Evolutionary conservation across 2,888 invertebrate genomes (phyloP), one percentile per base, ranked within the genome.

Genomic region (Strigamia maritima): DNA sequence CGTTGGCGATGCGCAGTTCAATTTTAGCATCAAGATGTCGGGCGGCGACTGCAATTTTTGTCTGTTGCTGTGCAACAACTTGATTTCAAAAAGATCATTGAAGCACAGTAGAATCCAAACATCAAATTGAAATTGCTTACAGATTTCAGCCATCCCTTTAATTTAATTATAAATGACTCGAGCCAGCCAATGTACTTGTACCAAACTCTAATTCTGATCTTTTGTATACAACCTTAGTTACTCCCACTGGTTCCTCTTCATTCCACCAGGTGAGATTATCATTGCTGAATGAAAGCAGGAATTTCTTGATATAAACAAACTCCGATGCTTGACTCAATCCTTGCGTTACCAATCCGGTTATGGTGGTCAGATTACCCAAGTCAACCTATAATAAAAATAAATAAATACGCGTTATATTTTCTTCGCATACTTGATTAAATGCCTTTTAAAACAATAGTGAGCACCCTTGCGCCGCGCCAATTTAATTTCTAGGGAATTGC

Each of bases 191-290:
- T n/a, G n/a, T n/a, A n/a, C n/a, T n/a, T n/a, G n/a, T n/a, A n/a
- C n/a, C n/a, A n/a, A n/a, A n/a, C n/a, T n/a, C n/a, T n/a, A n/a
- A n/a, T n/a, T n/a, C n/a, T n/a, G n/a, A n/a, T 31, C 2, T 31
- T 31, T 44, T 40, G n/a, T n/a, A n/a, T n/a, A n/a, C n/a, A n/a
- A 83, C 82, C 80, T 83, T 83, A 78, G 82, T 81, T 49, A 81
- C 80, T 28, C 83, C 83, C 10, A 83, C 81, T 1, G 83, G 83
- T 65, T 83, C 82, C 80, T 83, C 83, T 81, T 83, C 83, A 75
- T 79, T 82, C n/a, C 78, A 75, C 83, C 83, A 83, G 22, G 81
- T 79, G 0, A 78, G 75, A 0, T 82, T 82, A 70, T 83, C 83
- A 75, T 82, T 83, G 75, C 82, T 82, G 38, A 83, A 83, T 14